phyloP scores from a whole-genome alignment of 2,113 vertebrate genomes.

The Periophthalmodon schlosseri region DNA sequence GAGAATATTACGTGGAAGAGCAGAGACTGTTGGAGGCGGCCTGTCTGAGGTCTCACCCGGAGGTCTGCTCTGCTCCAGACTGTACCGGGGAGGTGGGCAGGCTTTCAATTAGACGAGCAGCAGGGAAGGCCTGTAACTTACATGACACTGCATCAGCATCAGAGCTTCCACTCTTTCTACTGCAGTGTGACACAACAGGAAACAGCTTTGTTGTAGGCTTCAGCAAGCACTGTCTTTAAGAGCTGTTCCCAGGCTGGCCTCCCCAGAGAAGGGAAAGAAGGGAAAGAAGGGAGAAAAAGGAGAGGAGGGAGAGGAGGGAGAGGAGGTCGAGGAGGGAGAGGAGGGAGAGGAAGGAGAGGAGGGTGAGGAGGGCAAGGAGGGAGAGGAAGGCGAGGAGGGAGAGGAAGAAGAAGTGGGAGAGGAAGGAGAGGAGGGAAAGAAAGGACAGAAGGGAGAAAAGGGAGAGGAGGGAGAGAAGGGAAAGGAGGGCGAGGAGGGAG shows the following conservation, averaged over 20 bases:
- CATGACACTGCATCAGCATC: constrained; percentile 37
- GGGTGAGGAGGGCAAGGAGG: no score
- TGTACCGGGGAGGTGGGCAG: constrained; percentile 14
- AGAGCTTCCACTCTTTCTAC: constrained; percentile 31
- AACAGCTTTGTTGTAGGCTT: not conserved
- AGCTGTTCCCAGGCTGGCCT: not conserved
- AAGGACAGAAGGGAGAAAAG: no score
- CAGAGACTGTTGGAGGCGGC: constrained; percentile 15
- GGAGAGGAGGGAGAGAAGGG: no score
- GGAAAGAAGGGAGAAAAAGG: no score
- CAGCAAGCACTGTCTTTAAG: not conserved
- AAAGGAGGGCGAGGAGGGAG: no score
- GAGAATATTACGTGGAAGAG: not conserved
- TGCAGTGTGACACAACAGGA: constrained; percentile 9
- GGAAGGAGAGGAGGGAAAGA: no score
- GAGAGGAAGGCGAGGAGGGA: no score
- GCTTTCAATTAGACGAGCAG: constrained; percentile 48
- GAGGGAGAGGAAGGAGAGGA: no score
- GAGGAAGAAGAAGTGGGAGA: no score
- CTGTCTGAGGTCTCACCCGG: constrained; percentile 11
- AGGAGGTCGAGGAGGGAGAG: no score
- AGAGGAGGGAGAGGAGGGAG: no score
- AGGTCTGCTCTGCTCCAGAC: constrained; percentile 28
- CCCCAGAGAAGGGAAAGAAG: not conserved
- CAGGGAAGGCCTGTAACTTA: constrained; percentile 37